Conservation (phyloP, 2,797 vertebrate genomes). For the Xenops minutus region DNA sequence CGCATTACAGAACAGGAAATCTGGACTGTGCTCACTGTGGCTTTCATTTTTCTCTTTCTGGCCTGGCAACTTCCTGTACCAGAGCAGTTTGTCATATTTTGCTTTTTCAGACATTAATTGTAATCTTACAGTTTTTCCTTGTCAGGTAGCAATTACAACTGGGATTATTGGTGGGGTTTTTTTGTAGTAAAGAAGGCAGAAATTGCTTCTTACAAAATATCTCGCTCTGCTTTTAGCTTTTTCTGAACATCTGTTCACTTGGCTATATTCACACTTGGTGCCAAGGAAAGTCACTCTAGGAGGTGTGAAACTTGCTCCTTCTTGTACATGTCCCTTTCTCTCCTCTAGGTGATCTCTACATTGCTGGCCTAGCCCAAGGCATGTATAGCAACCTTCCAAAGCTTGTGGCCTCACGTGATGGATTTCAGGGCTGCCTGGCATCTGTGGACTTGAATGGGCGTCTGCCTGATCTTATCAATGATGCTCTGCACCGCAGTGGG, state of each 20-base stretch:
- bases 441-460: slow-evolving; percentile 97
- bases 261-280: accelerated
- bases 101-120: neutral
- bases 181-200: neutral
- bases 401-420: slow-evolving; percentile 94
- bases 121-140: neutral
- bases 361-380: slow-evolving; percentile 91
- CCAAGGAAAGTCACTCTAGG: neutral
- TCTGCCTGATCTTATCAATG: slow-evolving; percentile 93
- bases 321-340: neutral
- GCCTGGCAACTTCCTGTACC: neutral
- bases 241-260: neutral
- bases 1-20: neutral
- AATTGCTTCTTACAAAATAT: neutral
- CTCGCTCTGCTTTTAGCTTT: neutral
- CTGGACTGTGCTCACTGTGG: neutral
- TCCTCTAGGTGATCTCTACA: slow-evolving; percentile 90
- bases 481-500: slow-evolving; percentile 93
- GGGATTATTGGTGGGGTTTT: accelerated
- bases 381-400: slow-evolving; percentile 94
- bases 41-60: neutral
- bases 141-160: neutral
- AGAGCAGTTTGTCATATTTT: neutral
- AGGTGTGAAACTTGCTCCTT: neutral
- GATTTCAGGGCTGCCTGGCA: slow-evolving; percentile 96